Conservation (phyloP, 2,888 invertebrate species). For the Drosophila subquinaria region DNA sequence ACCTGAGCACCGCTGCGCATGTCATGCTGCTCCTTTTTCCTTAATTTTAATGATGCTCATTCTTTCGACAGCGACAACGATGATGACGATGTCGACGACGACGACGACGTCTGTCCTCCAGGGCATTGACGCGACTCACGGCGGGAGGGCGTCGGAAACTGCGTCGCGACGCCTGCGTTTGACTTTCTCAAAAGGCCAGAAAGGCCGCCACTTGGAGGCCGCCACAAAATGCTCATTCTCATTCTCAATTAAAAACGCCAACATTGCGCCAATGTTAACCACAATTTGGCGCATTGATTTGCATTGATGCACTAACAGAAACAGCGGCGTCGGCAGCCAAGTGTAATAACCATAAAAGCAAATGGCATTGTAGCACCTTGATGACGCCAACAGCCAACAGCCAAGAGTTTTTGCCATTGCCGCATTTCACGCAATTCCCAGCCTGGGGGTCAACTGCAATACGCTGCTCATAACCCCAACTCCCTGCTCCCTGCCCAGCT, state of each 20-base stretch:
- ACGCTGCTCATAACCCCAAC: background rate
- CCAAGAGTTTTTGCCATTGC: slow-evolving; percentile 48
- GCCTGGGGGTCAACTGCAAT: slow-evolving; percentile 53
- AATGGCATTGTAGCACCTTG: slow-evolving; percentile 77
- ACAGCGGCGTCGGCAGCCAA: slow-evolving; percentile 30
- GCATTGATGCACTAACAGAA: slow-evolving; percentile 66
- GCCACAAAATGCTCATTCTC: slow-evolving; percentile 16
- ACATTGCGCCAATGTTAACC: slow-evolving; percentile 65
- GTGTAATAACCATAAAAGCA: slow-evolving; percentile 77
- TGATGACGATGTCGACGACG: slow-evolving; percentile 9
- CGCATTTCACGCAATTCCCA: slow-evolving; percentile 51
- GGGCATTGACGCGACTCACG: slow-evolving; percentile 43
- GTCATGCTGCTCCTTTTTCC: slow-evolving; percentile 75
- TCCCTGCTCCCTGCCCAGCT: background rate
- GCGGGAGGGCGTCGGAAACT: slow-evolving; percentile 58
- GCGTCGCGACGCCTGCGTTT: slow-evolving; percentile 40
- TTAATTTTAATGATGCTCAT: slow-evolving; percentile 63
- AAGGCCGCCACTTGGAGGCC: slow-evolving; percentile 20
- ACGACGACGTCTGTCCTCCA: slow-evolving; percentile 30
- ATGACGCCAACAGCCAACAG: slow-evolving; percentile 57
- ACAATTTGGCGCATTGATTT: slow-evolving; percentile 73
- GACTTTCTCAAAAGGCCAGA: slow-evolving; percentile 36
- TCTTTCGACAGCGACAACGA: slow-evolving; percentile 36
- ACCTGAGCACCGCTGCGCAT: slow-evolving; percentile 59
- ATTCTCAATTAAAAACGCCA: slow-evolving; percentile 77